Base-by-base conservation (phyloP, 1,140 invertebrate species). In the Drosophila ogumai region DNA sequence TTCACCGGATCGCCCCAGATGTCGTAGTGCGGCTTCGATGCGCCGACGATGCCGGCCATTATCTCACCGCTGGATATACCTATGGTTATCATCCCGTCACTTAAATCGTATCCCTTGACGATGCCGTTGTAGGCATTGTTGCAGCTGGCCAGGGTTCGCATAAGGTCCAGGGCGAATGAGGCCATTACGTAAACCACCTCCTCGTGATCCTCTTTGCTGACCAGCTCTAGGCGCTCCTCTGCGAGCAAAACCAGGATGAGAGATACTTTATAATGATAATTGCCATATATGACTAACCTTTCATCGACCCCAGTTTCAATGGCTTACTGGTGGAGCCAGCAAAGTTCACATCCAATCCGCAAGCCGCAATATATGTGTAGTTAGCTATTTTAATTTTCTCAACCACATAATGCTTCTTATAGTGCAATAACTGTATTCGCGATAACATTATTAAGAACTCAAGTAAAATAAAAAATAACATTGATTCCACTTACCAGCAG, bases 1-100 rank as follows among this genome's bases (percentile, higher is more conserved):
- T 99, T 99, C 0, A 99, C 98, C 2, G 97, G 96, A 93, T 99
- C 96, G 0, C 98, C 98, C 98, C 98, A 98, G 79, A 99, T 98
- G 92, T 99, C 92, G 31, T 93, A 93, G 10, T 98, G 94, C 0
- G 97, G 97, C 88, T 98, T 98, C n/a, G 96, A 95, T 1, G 96
- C 96, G 0, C 98, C 98, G 3, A 98, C 96, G 2, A 98, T 97
- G 3, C 98, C 98, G 1, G 98, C 98, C 60, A 97, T 97, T 7
- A 98, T 96, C 72, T 96, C 95, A 0, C 98, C 97, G 79, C 96
- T 95, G 12, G 96, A 96, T 74, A 98, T 96, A n/a, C 96, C 96
- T 68, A 93, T 60, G 25, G 55, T 41, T 13, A 87, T 69, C 1
- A 58, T 43, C 1, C 63, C 67, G 17, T 22, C 41, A 6, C 36